A percentile compares a stretch with the other conserved stretches of the same genome.
Evolutionary conservation across 1,140 invertebrate species (phyloP).

Genomic region (Sweltsa coloradensis): DNA sequence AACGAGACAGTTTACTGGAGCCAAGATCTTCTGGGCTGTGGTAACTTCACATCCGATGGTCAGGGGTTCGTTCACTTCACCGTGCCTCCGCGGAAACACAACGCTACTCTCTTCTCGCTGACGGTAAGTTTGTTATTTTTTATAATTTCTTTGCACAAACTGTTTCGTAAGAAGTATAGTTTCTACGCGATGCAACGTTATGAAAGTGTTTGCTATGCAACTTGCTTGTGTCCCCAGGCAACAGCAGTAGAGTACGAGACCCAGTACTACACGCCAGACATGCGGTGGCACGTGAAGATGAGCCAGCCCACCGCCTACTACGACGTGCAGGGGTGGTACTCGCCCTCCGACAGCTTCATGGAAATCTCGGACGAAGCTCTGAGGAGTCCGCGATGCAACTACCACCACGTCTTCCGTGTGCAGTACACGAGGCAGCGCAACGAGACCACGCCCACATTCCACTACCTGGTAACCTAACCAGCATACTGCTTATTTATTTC

Average conservation of each 20-base stretch:
- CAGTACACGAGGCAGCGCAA: constrained; percentile 29
- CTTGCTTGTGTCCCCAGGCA: constrained; percentile 16
- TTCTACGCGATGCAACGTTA: too few relatives aligned
- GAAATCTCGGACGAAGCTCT: constrained; percentile 28
- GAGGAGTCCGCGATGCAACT: constrained; percentile 26
- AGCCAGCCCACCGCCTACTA: constrained; percentile 32
- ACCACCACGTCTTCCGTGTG: constrained; percentile 32
- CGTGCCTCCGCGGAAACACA: constrained; percentile 30
- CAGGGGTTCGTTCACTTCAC: constrained; percentile 33
- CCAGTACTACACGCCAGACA: constrained; percentile 33
- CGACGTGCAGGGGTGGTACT: constrained; percentile 32
- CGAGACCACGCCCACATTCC: constrained; percentile 22
- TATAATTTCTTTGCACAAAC: too few relatives aligned
- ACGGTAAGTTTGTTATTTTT: too few relatives aligned
- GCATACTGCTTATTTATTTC: too few relatives aligned
- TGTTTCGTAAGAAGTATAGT: too few relatives aligned
- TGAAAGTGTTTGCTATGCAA: background rate
- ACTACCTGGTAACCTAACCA: constrained; percentile 33
- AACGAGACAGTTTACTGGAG: too few relatives aligned
- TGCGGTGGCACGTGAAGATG: constrained; percentile 32
- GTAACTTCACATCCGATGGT: constrained; percentile 28
- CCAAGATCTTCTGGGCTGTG: constrained; percentile 28
- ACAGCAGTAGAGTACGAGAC: constrained; percentile 32
- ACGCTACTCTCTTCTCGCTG: too few relatives aligned
- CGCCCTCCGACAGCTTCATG: constrained; percentile 31